Evolutionary conservation across 2,113 vertebrate species (phyloP).

Genomic region (Leptosomus discolor): DNA sequence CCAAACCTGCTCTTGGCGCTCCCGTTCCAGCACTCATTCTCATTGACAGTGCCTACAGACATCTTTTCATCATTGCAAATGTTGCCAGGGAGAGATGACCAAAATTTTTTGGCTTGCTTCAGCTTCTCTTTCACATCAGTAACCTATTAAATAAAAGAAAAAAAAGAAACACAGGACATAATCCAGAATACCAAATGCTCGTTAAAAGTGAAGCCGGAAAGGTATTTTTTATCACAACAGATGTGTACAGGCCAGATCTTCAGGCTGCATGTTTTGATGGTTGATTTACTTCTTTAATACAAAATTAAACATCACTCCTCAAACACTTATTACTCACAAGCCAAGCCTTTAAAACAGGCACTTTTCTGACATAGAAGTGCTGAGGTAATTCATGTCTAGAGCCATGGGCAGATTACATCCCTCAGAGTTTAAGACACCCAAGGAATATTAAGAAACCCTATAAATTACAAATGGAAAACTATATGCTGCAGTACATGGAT

Average conservation of each 20-base stretch:
- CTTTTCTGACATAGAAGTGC: not conserved
- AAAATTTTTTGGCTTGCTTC: conserved; percentile 95
- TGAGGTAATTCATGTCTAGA: conserved; percentile 5
- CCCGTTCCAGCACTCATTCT: conserved; percentile 88
- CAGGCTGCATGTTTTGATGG: conserved; percentile 32
- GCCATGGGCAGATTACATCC: not conserved
- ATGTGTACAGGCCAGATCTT: not conserved
- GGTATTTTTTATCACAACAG: conserved; percentile 46
- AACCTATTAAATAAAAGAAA: conserved; percentile 73
- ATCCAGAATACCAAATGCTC: not conserved
- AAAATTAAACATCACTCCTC: conserved; percentile 41
- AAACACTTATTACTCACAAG: not conserved
- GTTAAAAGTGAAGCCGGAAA: conserved; percentile 10
- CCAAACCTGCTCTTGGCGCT: conserved; percentile 91
- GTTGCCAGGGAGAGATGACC: conserved; percentile 91
- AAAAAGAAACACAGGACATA: not conserved
- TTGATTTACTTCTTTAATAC: conserved; percentile 51
- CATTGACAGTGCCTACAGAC: conserved; percentile 75
- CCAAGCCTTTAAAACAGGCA: conserved; percentile 7
- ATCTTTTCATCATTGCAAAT: conserved; percentile 88
- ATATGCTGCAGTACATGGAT: accelerated
- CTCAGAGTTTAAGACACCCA: not conserved
- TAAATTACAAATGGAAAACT: not conserved
- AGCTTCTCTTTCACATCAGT: conserved; percentile 94
- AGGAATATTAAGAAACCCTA: conserved; percentile 1